Evolutionary conservation across 2,797 vertebrate genomes (phyloP), one percentile per base, ranked within the genome.

Genomic region (Ctenopoma multispine): DNA sequence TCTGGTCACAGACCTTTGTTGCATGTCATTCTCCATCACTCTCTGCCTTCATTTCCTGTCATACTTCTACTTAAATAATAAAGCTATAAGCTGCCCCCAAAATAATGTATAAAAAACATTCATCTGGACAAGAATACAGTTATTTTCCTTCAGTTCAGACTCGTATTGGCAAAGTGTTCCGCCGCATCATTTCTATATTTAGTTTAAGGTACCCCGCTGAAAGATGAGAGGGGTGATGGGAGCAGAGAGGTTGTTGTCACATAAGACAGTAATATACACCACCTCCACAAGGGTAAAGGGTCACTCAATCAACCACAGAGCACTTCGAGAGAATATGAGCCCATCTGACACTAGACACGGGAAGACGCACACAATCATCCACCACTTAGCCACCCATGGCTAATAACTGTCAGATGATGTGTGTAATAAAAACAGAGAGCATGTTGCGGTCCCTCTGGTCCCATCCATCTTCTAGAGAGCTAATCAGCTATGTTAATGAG

Each of bases 331-430:
- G 67, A 75, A 84, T 74, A 90, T 87, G 88, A 90, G 85, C 85
- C 85, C 77, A 86, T 72, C 64, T 88, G 88, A 90, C 90, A 89
- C 86, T 60, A 85, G 84, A 87, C 80, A 80, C 63, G 68, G 73
- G 65, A 74, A 81, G 66, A 88, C 53, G 38, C 63, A 46, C 73
- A 68, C 81, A 63, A 63, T 76, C 53, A 74, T 80, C 78, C 69
- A 79, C 82, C 81, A 80, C 75, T 87, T 87, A 89, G 77, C 83
- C 87, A 90, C 85, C 88, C 89, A 75, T 89, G 71, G 86, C 89
- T 89, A 89, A 92, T 90, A 90, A 92, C 86, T 91, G 90, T 84
- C 86, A 87, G 81, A 80, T 79, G 84, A 89, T 81, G 85, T 61
- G 71, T 81, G 83, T 87, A 87, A 90, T 90, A 89, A 92, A 90